phyloP scores from a whole-genome alignment of 1,140 invertebrate genomes.

The Drosophila persimilis region DNA sequence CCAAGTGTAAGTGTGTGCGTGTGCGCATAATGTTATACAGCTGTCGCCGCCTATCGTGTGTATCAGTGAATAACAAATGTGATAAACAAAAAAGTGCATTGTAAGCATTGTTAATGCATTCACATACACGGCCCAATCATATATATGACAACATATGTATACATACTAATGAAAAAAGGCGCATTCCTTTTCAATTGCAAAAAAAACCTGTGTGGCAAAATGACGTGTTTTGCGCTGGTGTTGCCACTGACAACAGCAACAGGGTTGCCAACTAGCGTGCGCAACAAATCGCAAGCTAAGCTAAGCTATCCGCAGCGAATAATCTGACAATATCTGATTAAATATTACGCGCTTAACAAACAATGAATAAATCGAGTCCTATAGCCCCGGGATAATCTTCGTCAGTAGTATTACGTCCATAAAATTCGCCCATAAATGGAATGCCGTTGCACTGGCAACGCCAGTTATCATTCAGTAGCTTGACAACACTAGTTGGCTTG shows the following conservation, averaged over 20 bases:
- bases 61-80: slow-evolving; percentile 55
- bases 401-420: no score
- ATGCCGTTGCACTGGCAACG: background rate
- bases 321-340: background rate
- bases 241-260: slow-evolving; percentile 55
- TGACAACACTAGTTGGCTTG: slow-evolving; percentile 44
- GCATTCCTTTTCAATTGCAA: slow-evolving; percentile 1
- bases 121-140: slow-evolving; percentile 14
- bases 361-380: background rate
- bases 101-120: slow-evolving; percentile 32
- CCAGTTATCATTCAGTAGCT: background rate
- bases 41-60: slow-evolving; percentile 32
- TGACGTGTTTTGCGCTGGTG: slow-evolving; percentile 59
- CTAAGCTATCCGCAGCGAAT: background rate
- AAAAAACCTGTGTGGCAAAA: slow-evolving; percentile 41
- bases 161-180: no score
- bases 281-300: background rate
- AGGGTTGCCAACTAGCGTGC: slow-evolving; percentile 34
- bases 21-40: slow-evolving; percentile 55
- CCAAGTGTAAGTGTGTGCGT: slow-evolving; percentile 36
- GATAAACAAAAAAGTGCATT: slow-evolving; percentile 50
- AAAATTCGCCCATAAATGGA: background rate
- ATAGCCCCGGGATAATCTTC: no score
- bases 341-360: background rate
- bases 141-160: background rate